These are phyloP conservation scores for Selene dorsalis DNA, from an alignment of 2,797 vertebrate species.

Conservation along the genomic window DNA sequence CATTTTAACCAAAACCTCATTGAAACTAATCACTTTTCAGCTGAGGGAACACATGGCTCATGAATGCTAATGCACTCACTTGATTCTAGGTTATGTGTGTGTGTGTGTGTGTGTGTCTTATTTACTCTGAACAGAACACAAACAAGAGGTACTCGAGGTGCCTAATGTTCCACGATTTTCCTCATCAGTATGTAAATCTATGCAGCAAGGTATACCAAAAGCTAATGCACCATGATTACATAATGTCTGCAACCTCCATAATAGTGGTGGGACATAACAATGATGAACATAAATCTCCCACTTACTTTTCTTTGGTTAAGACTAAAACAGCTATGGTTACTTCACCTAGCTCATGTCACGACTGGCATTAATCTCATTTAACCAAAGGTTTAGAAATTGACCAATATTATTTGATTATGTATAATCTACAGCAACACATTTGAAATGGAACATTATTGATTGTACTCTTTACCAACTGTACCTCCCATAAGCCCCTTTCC, in stretches of 20 bases:
- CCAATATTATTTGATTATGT: not conserved
- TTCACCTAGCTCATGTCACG: not conserved
- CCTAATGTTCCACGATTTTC: slow-evolving; percentile 36
- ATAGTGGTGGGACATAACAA: slow-evolving; percentile 8
- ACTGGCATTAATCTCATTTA: not conserved
- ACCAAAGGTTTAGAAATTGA: not conserved
- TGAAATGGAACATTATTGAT: not conserved
- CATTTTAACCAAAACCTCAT: slow-evolving; percentile 40
- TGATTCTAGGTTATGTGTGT: slow-evolving; percentile 26
- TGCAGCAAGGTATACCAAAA: slow-evolving; percentile 50
- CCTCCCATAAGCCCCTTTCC: no score
- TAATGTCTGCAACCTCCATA: slow-evolving; percentile 29
- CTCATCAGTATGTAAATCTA: slow-evolving; percentile 69
- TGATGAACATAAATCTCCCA: slow-evolving; percentile 9
- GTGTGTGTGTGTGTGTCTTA: slow-evolving; percentile 34
- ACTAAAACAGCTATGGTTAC: not conserved
- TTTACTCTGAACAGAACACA: slow-evolving; percentile 46
- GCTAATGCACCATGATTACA: slow-evolving; percentile 53
- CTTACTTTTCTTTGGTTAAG: slow-evolving; percentile 1
- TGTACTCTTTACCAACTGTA: not conserved
- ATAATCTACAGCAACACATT: not conserved
- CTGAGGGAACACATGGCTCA: slow-evolving; percentile 35
- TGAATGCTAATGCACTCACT: slow-evolving; percentile 45
- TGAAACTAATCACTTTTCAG: slow-evolving; percentile 50
- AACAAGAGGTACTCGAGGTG: slow-evolving; percentile 53